Evolutionary conservation across 2,113 vertebrate genomes (phyloP), one percentile per base, ranked within the genome.

Genomic region (Mionectes macconnelli): DNA sequence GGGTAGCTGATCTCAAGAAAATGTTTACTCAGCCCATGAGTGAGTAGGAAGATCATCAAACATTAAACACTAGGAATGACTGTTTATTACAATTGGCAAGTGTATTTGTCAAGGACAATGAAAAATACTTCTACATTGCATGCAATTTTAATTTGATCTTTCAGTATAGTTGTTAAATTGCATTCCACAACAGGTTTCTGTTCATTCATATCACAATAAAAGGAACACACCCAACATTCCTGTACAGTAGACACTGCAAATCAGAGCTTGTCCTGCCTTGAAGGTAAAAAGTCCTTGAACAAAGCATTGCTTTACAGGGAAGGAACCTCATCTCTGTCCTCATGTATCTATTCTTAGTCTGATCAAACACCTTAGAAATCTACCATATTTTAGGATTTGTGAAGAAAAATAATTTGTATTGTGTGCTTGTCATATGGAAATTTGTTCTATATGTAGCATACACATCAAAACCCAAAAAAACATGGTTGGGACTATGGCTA

Each of bases 211-310:
- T 96, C 84, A 95, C 92, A 87, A 35, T 64, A 87, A 94, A 84
- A 73, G 22, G 75, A 90, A 90, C 93, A 95, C 80, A 33, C 93
- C 93, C 96, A 94, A 89, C 92, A 96, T 97, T 97, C 95, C 92
- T 84, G 70, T 37, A 80, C 56, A 85, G 85, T 60, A 87, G 72
- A 91, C 45, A 60, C 0, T 90, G 92, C 94, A 97, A 83, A 97
- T 97, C 96, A 84, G 76, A 97, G 96, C 96, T 96, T 97, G 96
- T 92, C 87, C 59, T 96, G 66, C 57, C 86, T 87, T 63, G 72
- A 76, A 94, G 94, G 94, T n/a, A 91, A 63, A 84, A 96, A 94
- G 60, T 64, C 75, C 49, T 74, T 57, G 47, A 94, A 94, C 68
- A 95, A 95, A 94, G 66, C 50, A 92, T 40, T 95, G 47, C 64